Evolutionary conservation across 1,140 invertebrate genomes (phyloP).

Genomic region (Microplitis demolitor): DNA sequence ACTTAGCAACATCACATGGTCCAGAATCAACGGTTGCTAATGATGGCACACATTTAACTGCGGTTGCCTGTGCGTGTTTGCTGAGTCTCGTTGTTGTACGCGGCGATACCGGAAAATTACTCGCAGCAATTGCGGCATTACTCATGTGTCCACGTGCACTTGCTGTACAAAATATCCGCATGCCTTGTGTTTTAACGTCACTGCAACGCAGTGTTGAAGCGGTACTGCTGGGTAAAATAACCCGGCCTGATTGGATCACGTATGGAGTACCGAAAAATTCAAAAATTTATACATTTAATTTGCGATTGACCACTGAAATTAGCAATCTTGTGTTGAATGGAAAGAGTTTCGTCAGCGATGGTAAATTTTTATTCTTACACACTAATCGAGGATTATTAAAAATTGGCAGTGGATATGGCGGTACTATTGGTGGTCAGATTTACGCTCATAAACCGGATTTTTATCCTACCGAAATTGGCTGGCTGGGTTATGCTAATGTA

Average conservation of each 20-base stretch:
- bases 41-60: constrained; percentile 74
- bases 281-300: constrained; percentile 73
- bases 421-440: constrained; percentile 85
- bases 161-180: constrained; percentile 80
- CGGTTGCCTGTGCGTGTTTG: constrained; percentile 87
- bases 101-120: constrained; percentile 90
- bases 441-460: constrained; percentile 82
- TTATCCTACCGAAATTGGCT: constrained; percentile 77
- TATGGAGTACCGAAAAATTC: constrained; percentile 83
- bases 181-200: constrained; percentile 83
- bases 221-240: constrained; percentile 81
- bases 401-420: constrained; percentile 91
- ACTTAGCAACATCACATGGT: constrained; percentile 74
- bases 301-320: constrained; percentile 63
- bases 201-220: constrained; percentile 90
- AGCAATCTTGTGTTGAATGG: constrained; percentile 63
- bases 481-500: constrained; percentile 85
- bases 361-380: constrained; percentile 84
- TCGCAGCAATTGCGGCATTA: constrained; percentile 84
- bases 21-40: constrained; percentile 64
- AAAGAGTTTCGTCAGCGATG: constrained; percentile 74
- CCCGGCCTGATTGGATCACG: constrained; percentile 85
- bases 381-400: constrained; percentile 77
- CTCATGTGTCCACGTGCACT: constrained; percentile 83
- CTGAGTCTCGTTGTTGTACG: constrained; percentile 89